These are phyloP conservation scores for Tinamus guttatus DNA, from an alignment of 2,113 vertebrate species.

Conservation along the genomic window DNA sequence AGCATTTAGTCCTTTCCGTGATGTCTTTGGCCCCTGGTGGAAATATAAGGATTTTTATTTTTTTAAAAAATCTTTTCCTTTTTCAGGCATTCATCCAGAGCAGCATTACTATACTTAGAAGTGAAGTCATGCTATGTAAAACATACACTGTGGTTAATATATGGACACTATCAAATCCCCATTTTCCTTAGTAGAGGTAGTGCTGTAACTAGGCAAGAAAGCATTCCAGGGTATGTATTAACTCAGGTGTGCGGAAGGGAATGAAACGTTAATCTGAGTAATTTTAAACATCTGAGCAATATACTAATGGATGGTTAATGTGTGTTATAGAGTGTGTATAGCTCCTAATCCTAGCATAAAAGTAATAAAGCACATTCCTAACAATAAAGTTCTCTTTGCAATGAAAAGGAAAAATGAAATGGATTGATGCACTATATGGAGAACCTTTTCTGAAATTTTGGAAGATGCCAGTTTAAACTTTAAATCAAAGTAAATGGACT, in stretches of 20 bases:
- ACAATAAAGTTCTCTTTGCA: conserved; percentile 6
- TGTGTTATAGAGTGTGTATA: neutral
- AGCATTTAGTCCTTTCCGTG: neutral
- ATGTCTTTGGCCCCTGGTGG: conserved; percentile 31
- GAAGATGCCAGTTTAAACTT: neutral
- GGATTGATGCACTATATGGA: neutral
- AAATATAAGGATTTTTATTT: conserved; percentile 5
- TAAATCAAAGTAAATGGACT: neutral
- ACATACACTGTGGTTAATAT: conserved; percentile 48
- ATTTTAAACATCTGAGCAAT: conserved; percentile 37
- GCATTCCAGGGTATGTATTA: conserved; percentile 22
- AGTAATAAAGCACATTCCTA: neutral
- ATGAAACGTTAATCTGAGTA: conserved; percentile 30
- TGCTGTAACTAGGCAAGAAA: conserved; percentile 17
- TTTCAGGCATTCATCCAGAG: conserved; percentile 26
- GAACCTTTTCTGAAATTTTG: neutral
- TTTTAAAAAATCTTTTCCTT: neutral
- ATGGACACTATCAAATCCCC: conserved; percentile 28
- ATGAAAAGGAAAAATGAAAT: neutral
- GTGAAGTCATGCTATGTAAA: conserved; percentile 50
- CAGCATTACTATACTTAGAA: neutral
- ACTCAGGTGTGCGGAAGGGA: conserved; percentile 47
- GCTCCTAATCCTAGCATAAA: neutral
- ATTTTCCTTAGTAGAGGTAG: neutral
- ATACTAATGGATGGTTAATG: conserved; percentile 31